Conservation (phyloP, 2,888 invertebrate species). For the Halocaridina rubra region DNA sequence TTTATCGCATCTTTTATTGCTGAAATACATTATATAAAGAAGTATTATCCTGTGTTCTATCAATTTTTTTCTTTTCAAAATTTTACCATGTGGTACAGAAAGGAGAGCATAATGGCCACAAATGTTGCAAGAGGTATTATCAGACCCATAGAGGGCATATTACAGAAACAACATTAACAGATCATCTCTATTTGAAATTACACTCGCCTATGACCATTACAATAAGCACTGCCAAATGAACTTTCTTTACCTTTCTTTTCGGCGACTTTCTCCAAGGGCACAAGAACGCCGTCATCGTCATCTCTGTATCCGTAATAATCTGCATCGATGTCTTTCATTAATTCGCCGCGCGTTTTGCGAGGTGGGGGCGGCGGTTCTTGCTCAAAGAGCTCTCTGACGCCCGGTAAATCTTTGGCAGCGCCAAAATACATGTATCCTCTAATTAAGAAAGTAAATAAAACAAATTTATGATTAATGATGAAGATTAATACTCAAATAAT, state of each 20-base stretch:
- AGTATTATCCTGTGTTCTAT: too few relatives aligned
- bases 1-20: conserved; percentile 25
- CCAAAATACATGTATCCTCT: conserved; percentile 98
- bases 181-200: too few relatives aligned
- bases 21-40: too few relatives aligned
- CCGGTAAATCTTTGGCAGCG: conserved; percentile 96
- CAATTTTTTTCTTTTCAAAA: too few relatives aligned
- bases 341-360: conserved; percentile 91
- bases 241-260: conserved; percentile 81
- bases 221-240: too few relatives aligned
- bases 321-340: conserved; percentile 98
- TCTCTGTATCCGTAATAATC: conserved; percentile 99
- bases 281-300: conserved; percentile 95
- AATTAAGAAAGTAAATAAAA: not conserved
- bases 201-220: too few relatives aligned
- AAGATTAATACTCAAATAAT: not conserved
- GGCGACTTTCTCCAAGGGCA: conserved; percentile 85
- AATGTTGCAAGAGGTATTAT: too few relatives aligned
- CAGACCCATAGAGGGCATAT: too few relatives aligned
- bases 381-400: conserved; percentile 96
- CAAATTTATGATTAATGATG: too few relatives aligned
- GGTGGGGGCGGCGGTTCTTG: conserved; percentile 92
- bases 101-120: too few relatives aligned
- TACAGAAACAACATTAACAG: too few relatives aligned
- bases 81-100: not conserved